These are phyloP conservation scores for Sitta carolinensis DNA, from an alignment of 2,797 vertebrate genomes.

Conservation along the genomic window DNA sequence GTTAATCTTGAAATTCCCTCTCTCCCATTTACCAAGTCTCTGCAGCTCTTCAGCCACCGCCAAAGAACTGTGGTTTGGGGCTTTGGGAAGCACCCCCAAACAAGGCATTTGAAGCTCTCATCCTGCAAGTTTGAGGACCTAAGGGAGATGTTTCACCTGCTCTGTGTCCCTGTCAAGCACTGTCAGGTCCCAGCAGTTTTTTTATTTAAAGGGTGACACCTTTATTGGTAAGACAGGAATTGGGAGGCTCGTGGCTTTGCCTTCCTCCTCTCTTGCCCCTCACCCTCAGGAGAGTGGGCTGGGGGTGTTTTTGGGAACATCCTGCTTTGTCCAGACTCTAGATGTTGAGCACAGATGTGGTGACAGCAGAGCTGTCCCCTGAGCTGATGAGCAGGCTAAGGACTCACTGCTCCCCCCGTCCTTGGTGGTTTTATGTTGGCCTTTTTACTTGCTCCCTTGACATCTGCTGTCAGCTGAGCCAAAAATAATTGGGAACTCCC, in stretches of 20 bases:
- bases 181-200: neutral
- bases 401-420: neutral
- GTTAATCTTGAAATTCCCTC: neutral
- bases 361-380: neutral
- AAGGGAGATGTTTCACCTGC: neutral
- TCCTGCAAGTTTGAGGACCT: neutral
- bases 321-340: neutral
- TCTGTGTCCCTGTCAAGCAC: neutral
- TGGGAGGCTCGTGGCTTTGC: neutral
- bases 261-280: neutral
- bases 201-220: neutral
- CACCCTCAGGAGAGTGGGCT: neutral
- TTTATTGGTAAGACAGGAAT: neutral
- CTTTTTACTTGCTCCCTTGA: neutral
- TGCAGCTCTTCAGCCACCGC: neutral
- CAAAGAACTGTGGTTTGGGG: neutral
- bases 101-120: neutral
- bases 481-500: constrained; percentile 57
- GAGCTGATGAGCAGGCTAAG: neutral
- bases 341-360: neutral
- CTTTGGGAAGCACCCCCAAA: neutral
- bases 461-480: neutral
- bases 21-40: rapidly evolving
- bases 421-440: neutral
- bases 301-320: neutral